A percentile compares a stretch with the other conserved stretches of the same genome.
These are phyloP conservation scores for Tachyglossus aculeatus DNA, from an alignment of 2,797 vertebrate species.

Conservation along the genomic window DNA sequence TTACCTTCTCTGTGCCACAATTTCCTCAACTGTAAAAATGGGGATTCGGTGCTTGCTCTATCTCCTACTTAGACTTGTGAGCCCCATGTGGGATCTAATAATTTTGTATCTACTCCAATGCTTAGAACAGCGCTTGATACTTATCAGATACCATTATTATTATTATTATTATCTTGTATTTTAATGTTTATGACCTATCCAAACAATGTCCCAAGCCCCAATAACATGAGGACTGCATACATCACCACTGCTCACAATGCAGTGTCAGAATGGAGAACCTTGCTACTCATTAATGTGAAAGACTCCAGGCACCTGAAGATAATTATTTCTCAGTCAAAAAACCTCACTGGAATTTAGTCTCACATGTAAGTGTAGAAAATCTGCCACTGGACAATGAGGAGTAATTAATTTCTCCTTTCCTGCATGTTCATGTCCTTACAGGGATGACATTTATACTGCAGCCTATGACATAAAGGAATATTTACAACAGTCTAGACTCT, in stretches of 20 bases:
- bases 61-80: too few relatives aligned
- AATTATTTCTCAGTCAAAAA: slow-evolving; percentile 1
- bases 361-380: neutral
- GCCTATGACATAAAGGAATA: neutral
- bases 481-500: neutral
- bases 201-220: neutral
- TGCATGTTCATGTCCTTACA: neutral
- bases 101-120: too few relatives aligned
- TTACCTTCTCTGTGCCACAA: too few relatives aligned
- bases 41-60: too few relatives aligned
- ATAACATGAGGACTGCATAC: neutral
- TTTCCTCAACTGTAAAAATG: too few relatives aligned
- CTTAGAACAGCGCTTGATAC: too few relatives aligned
- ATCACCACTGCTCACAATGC: too few relatives aligned
- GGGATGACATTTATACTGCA: neutral
- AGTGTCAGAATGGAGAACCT: neutral
- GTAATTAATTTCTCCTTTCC: neutral
- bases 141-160: too few relatives aligned
- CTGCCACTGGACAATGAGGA: neutral
- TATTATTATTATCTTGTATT: too few relatives aligned
- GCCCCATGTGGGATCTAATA: too few relatives aligned
- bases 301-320: neutral
- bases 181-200: neutral
- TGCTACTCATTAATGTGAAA: neutral
- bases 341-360: neutral